Percentiles rank a stretch among this genome's conserved stretches.
phyloP scores from a whole-genome alignment of 1,140 invertebrate genomes.

The Panagrolaimus sp. region DNA sequence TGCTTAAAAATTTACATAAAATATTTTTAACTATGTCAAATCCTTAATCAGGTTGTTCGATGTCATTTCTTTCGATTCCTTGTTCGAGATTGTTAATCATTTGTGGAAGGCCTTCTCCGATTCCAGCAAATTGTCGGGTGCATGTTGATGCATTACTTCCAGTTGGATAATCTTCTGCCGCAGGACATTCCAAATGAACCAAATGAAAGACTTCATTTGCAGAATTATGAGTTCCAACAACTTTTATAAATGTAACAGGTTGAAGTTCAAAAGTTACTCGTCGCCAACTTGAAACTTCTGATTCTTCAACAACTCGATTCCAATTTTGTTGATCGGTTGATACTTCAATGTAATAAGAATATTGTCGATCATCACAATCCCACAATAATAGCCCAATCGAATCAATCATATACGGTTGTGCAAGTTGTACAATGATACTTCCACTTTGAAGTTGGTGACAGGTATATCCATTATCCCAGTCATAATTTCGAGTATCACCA shows the following conservation, averaged over 20 bases:
- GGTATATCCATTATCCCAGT: conserved; percentile 96
- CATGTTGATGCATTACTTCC: neutral
- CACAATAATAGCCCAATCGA: conserved; percentile 84
- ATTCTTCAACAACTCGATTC: conserved; percentile 69
- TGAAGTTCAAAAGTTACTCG: conserved; percentile 72
- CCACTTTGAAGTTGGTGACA: conserved; percentile 84
- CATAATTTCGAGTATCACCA: conserved; percentile 84
- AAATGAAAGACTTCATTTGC: conserved; percentile 79
- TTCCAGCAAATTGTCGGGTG: neutral
- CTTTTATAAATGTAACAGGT: conserved; percentile 84
- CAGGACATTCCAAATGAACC: conserved; percentile 89
- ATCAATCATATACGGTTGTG: conserved; percentile 85
- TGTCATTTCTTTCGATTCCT: neutral
- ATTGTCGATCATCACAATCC: conserved; percentile 92
- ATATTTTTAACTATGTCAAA: too few relatives aligned
- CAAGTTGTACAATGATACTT: conserved; percentile 83
- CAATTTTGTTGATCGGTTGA: conserved; percentile 84
- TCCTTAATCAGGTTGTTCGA: neutral
- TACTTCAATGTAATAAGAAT: conserved; percentile 90
- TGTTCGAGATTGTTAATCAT: neutral
- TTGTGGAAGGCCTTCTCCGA: neutral
- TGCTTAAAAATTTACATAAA: too few relatives aligned
- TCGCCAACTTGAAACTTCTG: conserved; percentile 75
- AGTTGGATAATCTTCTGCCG: neutral
- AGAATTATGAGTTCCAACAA: conserved; percentile 58